Evolutionary conservation across 2,113 vertebrate genomes (phyloP), one percentile per base, ranked within the genome.

Genomic region (Caranx melampygus): DNA sequence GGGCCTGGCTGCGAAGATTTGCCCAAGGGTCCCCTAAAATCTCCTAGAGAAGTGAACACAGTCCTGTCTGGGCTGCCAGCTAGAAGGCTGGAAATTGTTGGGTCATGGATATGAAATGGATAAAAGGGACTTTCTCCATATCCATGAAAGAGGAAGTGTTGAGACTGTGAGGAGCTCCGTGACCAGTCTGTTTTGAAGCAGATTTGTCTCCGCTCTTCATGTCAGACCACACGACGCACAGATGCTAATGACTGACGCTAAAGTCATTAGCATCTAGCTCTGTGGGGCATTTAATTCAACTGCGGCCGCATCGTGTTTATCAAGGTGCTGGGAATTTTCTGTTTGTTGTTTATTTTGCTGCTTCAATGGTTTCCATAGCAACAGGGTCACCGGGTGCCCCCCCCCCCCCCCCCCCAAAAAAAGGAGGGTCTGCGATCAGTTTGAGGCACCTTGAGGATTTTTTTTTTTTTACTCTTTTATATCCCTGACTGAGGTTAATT

Each of bases 401-500:
- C 26, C 26, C 26, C 26, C 26, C 26, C 26, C n/a, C n/a, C n/a
- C n/a, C n/a, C n/a, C n/a, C 3, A 3, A 40, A 55, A 65, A 34
- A 34, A 68, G 15, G 9, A 33, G 9, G 2, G 37, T 33, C 42
- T 33, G 10, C 0, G 5, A 47, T 20, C 31, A 47, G 2, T 16
- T 61, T 5, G 0, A 9, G 18, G 68, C 16, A 55, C 57, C 70
- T 66, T 40, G n/a, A 31, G n/a, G 47, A 20, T 55, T 37, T 52
- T 6, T 1, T 8, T 12, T 59, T 31, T 66, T 47, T 4, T 2
- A 9, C 12, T 63, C n/a, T 35, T 63, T 61, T 21, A 4, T 10
- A 6, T 44, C 59, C 63, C 34, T 16, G 44, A 55, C 52, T n/a
- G 54, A 75, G 52, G 37, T 72, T 74, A 35, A 44, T 21, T 77